Base-by-base conservation (phyloP, 1,140 invertebrate species). In the Rhynchophorus ferrugineus region DNA sequence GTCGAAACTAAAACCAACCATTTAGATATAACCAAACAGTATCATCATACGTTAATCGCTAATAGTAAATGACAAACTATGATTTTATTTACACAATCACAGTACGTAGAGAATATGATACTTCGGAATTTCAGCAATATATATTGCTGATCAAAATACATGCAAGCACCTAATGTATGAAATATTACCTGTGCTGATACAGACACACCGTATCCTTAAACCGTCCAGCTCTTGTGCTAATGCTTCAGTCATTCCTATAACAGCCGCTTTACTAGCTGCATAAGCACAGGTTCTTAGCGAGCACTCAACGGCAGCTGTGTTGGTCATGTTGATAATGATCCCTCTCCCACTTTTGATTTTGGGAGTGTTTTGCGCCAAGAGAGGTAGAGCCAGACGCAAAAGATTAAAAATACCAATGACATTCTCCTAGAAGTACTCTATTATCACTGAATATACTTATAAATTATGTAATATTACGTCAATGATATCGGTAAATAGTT, bases 311-410 rank as follows among this genome's bases (percentile, higher is more conserved):
- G 52, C 39, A 39, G 37, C 20, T n/a, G 7, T 14, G 34, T 45
- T 53, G 9, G 50, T 14, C 50, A 54, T 49, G 33, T 54, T 54
- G 13, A 54, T 44, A 21, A 54, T 54, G 7, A 54, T 38, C 8
- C 52, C 52, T 19, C 52, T 35, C 3, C 41, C 45, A 13, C 52
- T 42, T 19, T 19, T 34, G 13, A 37, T 42, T 22, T 54, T 54
- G 3, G 44, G 44, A 1, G 36, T 14, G 22, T 54, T 54, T 36
- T 18, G 19, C 3, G 38, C 43, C 6, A 53, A 17, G 14, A 54
- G 9, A 0, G 44, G 52, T 8, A 54, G n/a, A n/a, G 38, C 29
- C 8, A 42, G 38, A 14, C 44, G 13, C 2, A 48, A 9, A 3
- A 54, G 11, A 20, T 54, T 48, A 22, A 54, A 54, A 8, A 39